These are phyloP conservation scores for Bombylius discolor DNA, from an alignment of 2,888 invertebrate species.

Conservation along the genomic window DNA sequence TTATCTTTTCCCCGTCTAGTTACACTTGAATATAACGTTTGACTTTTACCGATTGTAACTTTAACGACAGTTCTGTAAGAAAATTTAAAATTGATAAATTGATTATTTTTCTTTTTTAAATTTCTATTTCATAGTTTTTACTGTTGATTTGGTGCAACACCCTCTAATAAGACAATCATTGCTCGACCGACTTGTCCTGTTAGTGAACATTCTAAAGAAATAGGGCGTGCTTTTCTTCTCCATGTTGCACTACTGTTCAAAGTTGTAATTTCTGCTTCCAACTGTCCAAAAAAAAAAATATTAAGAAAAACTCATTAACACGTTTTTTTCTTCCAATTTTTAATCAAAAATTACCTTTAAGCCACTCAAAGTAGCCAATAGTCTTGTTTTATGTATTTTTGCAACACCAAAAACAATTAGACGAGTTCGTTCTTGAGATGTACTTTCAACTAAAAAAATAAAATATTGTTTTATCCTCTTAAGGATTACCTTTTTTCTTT, in stretches of 20 bases:
- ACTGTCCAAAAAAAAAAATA: constrained; percentile 19
- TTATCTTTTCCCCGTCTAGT: constrained; percentile 62
- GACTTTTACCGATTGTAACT: constrained; percentile 82
- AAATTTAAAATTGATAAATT: neutral
- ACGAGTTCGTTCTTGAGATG: constrained; percentile 50
- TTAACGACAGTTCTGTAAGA: constrained; percentile 73
- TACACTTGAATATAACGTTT: constrained; percentile 78
- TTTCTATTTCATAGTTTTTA: constrained; percentile 32
- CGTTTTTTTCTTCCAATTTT: neutral
- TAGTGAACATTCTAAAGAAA: constrained; percentile 58
- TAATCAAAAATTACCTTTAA: constrained; percentile 44
- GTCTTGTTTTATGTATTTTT: constrained; percentile 70
- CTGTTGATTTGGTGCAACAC: constrained; percentile 81
- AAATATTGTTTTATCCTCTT: too few relatives aligned
- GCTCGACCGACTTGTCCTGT: constrained; percentile 85
- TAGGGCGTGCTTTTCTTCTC: constrained; percentile 66
- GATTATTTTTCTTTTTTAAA: neutral
- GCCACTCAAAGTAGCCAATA: constrained; percentile 83
- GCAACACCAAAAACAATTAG: constrained; percentile 78
- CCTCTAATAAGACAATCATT: constrained; percentile 84
- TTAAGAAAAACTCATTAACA: neutral
- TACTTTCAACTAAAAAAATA: constrained; percentile 1
- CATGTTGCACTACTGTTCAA: constrained; percentile 84
- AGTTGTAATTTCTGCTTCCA: constrained; percentile 88
- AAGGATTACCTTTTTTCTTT: neutral